Conservation (phyloP, 2,113 vertebrate species). For the Chaetodon trifascialis region DNA sequence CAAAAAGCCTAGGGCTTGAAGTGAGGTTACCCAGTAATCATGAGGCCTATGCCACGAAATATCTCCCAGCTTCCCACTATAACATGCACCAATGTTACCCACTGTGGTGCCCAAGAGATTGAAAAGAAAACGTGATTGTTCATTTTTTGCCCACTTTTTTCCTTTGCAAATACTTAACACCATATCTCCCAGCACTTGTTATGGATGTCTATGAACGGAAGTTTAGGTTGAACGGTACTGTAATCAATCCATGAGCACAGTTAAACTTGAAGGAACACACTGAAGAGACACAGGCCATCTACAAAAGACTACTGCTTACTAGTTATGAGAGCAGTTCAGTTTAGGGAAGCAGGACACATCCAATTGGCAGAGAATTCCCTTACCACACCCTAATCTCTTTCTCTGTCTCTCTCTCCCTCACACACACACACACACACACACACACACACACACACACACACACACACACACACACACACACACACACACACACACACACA, state of each 20-base stretch:
- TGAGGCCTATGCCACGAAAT: not conserved
- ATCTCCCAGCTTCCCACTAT: not conserved
- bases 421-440: not conserved
- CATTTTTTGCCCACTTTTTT: not conserved
- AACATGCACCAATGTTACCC: not conserved
- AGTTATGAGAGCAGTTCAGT: conserved; percentile 63
- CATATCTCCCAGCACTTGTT: conserved; percentile 22
- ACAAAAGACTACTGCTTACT: conserved; percentile 51
- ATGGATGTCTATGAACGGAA: conserved; percentile 13
- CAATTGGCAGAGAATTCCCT: conserved; percentile 73
- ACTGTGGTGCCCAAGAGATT: not conserved
- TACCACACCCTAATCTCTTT: conserved; percentile 79
- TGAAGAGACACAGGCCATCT: conserved; percentile 45
- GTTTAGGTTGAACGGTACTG: not conserved
- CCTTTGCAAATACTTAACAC: conserved; percentile 15
- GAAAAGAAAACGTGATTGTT: conserved; percentile 25
- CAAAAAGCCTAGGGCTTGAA: conserved; percentile 33
- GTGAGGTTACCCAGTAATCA: conserved; percentile 31
- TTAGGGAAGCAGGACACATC: conserved; percentile 70
- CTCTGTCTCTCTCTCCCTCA: conserved; percentile 17
- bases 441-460: conserved; percentile 17
- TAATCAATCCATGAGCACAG: conserved; percentile 24
- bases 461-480: not conserved
- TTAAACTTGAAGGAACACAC: conserved; percentile 36
- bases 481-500: not conserved